A percentile compares a stretch with the other conserved stretches of the same genome.
Conservation (phyloP, 2,113 vertebrate genomes). For the Procavia capensis region DNA sequence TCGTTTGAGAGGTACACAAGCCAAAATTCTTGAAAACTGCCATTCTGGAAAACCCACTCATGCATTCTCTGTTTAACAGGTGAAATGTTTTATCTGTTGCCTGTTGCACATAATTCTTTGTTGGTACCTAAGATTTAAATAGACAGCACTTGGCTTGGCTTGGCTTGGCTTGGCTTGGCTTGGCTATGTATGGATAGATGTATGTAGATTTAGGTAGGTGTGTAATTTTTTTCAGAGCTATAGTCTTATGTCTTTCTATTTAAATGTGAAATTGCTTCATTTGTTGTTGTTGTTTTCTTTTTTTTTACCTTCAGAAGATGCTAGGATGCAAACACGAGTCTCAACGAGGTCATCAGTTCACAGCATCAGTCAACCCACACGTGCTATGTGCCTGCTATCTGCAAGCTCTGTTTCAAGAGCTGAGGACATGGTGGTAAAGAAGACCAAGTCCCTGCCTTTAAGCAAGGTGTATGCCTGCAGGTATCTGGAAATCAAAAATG, state of each 20-base stretch:
- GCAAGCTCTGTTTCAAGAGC: neutral
- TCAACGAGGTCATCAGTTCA: rapidly evolving
- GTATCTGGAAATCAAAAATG: neutral
- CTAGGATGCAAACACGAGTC: too few relatives aligned
- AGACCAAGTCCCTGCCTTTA: neutral
- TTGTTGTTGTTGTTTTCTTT: too few relatives aligned
- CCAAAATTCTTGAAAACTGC: neutral
- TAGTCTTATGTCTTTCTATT: neutral
- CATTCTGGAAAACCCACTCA: neutral
- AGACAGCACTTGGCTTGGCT: too few relatives aligned
- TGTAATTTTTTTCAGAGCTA: neutral
- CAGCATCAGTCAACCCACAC: neutral
- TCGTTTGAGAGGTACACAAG: neutral
- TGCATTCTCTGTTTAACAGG: neutral
- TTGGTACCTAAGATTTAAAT: neutral
- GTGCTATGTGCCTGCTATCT: neutral
- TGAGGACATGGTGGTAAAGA: neutral
- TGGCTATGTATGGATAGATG: too few relatives aligned
- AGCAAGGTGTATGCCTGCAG: neutral
- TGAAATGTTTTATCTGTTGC: neutral
- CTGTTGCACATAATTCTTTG: neutral
- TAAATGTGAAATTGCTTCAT: conserved; percentile 3
- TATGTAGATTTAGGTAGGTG: neutral
- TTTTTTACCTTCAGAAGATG: neutral
- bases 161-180: too few relatives aligned